Percentiles rank a stretch among this genome's conserved stretches.
These are phyloP conservation scores for Anthopleura xanthogrammica DNA, from an alignment of 92 coral and sea anemone genomes.

Conservation along the genomic window DNA sequence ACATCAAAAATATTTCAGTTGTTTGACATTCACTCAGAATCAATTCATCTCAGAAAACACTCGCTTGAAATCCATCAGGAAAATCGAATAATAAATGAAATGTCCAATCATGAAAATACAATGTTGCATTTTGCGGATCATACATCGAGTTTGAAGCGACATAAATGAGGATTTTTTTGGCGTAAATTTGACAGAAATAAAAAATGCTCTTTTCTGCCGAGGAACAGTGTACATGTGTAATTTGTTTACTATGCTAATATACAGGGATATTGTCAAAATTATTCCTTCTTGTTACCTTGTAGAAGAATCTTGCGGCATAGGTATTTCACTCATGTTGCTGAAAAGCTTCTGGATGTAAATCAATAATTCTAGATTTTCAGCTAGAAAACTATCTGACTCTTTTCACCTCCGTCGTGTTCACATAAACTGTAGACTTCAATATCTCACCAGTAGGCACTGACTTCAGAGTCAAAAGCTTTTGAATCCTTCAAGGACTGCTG, in stretches of 20 bases:
- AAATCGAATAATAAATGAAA: background rate
- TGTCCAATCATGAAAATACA: background rate
- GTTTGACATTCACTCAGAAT: background rate
- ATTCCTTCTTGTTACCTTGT: constrained; percentile 12
- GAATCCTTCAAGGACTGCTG: background rate
- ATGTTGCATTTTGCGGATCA: background rate
- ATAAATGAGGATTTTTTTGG: background rate
- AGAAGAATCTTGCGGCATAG: constrained; percentile 19
- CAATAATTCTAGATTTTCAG: background rate
- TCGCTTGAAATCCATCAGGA: background rate
- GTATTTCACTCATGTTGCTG: constrained; percentile 17
- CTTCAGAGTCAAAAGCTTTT: background rate
- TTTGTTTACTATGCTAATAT: background rate
- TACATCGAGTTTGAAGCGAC: background rate
- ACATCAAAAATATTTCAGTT: background rate
- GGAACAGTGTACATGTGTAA: background rate
- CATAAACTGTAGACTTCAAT: background rate
- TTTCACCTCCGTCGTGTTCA: background rate
- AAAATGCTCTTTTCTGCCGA: background rate
- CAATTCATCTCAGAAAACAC: background rate
- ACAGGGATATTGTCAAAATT: background rate
- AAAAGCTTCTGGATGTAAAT: background rate
- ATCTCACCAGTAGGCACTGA: background rate
- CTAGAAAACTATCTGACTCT: background rate
- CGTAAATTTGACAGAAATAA: background rate